These are phyloP conservation scores for Drosophila monieri DNA, from an alignment of 2,888 invertebrate genomes.

Conservation along the genomic window DNA sequence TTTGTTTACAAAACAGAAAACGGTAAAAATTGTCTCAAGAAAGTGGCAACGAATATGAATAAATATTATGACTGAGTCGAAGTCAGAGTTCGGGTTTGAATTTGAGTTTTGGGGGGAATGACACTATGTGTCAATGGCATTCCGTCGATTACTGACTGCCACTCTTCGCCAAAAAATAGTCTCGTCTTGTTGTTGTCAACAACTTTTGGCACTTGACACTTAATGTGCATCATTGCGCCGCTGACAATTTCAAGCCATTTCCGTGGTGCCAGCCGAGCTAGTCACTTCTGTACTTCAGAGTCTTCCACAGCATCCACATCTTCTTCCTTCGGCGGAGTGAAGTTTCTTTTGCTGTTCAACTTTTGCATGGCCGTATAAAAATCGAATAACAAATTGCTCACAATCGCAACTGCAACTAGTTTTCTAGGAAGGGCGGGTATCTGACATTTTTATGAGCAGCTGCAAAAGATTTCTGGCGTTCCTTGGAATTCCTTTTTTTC, in stretches of 20 bases:
- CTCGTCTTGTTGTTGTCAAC: slow-evolving; percentile 59
- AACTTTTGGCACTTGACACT: slow-evolving; percentile 77
- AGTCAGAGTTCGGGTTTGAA: slow-evolving; percentile 4
- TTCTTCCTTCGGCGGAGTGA: slow-evolving; percentile 13
- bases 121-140: slow-evolving; percentile 31
- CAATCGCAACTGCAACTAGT: slow-evolving; percentile 51
- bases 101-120: slow-evolving; percentile 12
- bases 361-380: slow-evolving; percentile 66
- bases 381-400: slow-evolving; percentile 67
- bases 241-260: slow-evolving; percentile 78
- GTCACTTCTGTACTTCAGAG: slow-evolving; percentile 9
- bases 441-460: slow-evolving; percentile 73
- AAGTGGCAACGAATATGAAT: slow-evolving; percentile 55
- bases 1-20: slow-evolving; percentile 41
- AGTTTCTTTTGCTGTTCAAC: slow-evolving; percentile 43
- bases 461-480: slow-evolving; percentile 63
- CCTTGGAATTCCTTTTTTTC: slow-evolving; percentile 20
- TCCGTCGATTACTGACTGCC: slow-evolving; percentile 4
- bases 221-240: slow-evolving; percentile 78
- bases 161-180: slow-evolving; percentile 4
- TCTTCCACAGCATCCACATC: neutral
- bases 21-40: slow-evolving; percentile 50
- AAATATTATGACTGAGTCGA: slow-evolving; percentile 51
- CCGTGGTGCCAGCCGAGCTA: slow-evolving; percentile 60
- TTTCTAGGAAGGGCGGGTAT: slow-evolving; percentile 11